Evolutionary conservation across 1,140 invertebrate genomes (phyloP), one percentile per base, ranked within the genome.

Genomic region (Meteorus sp.): DNA sequence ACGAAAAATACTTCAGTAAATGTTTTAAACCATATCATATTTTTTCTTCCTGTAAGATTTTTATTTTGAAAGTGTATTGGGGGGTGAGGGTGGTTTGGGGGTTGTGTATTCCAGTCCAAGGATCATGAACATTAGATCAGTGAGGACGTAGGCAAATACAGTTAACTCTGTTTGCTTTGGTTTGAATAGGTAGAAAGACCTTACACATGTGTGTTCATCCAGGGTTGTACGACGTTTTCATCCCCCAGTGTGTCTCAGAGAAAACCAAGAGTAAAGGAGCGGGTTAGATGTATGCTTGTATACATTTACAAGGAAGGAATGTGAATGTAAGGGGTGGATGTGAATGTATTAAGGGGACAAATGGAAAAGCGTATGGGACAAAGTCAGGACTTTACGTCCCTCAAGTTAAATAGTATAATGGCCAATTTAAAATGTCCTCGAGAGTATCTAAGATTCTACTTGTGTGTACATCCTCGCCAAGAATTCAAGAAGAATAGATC

Each of bases 351-450:
- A 19, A 44, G 19, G 15, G n/a, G 7, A 50, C 25, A 8, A 17
- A 27, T 31, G 47, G 23, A 23, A 4, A 25, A 4, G 27, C 15
- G 35, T 39, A 39, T 41, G 33, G 35, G 25, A 9, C 37, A 17
- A 50, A 45, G 41, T 39, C 25, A 29, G 29, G 8, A 43, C 20
- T 3, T 20, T 19, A n/a, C 43, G 64, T 70, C 72, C 75, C 73
- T 74, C 71, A 79, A 77, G 76, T 77, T 78, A 79, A 79, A 79
- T 78, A 79, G 73, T 78, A 79, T 79, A 79, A 79, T 79, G 71
- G 77, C 75, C 76, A 79, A 79, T 78, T 79, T 79, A 78, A 78
- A 79, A 78, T 77, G 71, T 77, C 66, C 63, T 66, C 58, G 55
- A 61, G 51, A 47, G 44, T 56, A 41, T 56, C 59, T 55, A 50